These are phyloP conservation scores for Hippolais icterina DNA, from an alignment of 2,113 vertebrate species.

Conservation along the genomic window DNA sequence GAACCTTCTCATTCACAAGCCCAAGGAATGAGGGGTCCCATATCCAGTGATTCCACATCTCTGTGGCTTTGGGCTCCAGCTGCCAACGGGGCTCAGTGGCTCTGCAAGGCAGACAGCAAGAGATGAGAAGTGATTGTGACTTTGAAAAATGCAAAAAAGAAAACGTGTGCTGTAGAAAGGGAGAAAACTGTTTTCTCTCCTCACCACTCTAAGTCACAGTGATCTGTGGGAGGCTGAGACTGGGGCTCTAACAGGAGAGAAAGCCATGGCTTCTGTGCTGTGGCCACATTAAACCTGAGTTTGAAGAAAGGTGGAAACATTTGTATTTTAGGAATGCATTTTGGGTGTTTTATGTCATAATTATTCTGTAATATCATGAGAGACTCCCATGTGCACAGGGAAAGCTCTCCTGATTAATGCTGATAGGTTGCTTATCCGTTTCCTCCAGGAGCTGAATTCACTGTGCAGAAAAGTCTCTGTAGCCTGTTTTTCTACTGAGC, in stretches of 20 bases:
- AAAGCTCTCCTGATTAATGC: neutral
- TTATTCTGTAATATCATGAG: neutral
- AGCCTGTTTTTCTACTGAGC: neutral
- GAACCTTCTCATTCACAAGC: accelerated
- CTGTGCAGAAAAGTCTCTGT: neutral
- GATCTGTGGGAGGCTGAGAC: neutral
- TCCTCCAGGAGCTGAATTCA: neutral
- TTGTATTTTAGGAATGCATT: neutral
- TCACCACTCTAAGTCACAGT: neutral
- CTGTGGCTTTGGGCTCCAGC: neutral
- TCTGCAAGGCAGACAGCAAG: neutral
- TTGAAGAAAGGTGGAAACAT: neutral
- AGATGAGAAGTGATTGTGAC: neutral
- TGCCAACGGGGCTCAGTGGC: neutral
- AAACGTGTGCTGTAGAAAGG: neutral
- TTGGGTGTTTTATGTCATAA: neutral
- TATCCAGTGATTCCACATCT: neutral
- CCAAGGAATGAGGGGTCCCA: accelerated
- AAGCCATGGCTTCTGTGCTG: neutral
- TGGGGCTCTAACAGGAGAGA: neutral
- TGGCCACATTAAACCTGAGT: neutral
- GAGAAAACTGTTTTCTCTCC: neutral
- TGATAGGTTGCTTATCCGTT: neutral
- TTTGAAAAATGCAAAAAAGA: neutral
- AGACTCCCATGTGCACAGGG: neutral